These are phyloP conservation scores for Phocoena phocoena DNA, from an alignment of 2,113 vertebrate genomes.

Conservation along the genomic window DNA sequence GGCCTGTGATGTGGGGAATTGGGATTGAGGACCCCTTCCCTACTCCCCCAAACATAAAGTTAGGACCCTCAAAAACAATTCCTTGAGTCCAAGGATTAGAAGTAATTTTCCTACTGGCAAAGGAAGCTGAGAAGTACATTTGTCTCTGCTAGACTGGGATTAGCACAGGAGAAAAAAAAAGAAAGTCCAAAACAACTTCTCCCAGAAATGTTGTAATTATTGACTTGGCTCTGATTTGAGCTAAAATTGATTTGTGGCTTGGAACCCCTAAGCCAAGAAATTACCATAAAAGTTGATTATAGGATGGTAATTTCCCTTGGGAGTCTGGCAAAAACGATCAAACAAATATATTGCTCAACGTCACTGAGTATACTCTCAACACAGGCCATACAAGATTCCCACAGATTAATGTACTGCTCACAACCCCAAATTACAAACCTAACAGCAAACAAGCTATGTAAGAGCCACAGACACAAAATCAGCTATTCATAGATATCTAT, in stretches of 20 bases:
- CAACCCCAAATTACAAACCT: neutral
- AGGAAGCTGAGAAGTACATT: neutral
- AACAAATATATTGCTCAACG: neutral
- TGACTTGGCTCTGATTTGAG: neutral
- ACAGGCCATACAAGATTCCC: neutral
- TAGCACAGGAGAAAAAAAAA: neutral
- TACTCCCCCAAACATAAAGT: neutral
- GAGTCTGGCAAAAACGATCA: neutral
- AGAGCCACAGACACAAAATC: neutral
- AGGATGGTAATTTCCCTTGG: neutral
- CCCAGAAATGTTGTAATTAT: neutral
- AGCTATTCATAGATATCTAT: neutral
- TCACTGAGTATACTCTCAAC: neutral
- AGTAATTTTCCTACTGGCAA: neutral
- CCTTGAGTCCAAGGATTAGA: neutral
- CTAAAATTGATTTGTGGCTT: conserved; percentile 20
- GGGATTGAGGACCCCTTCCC: too few species aligned
- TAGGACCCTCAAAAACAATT: neutral
- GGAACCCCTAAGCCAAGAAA: neutral
- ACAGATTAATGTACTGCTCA: neutral
- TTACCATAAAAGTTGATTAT: neutral
- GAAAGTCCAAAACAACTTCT: neutral
- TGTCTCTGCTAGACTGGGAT: neutral
- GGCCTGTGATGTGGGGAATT: too few species aligned
- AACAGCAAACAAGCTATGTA: neutral